Conservation (phyloP, 2,888 invertebrate genomes). For the Sarcophaga rosellei region DNA sequence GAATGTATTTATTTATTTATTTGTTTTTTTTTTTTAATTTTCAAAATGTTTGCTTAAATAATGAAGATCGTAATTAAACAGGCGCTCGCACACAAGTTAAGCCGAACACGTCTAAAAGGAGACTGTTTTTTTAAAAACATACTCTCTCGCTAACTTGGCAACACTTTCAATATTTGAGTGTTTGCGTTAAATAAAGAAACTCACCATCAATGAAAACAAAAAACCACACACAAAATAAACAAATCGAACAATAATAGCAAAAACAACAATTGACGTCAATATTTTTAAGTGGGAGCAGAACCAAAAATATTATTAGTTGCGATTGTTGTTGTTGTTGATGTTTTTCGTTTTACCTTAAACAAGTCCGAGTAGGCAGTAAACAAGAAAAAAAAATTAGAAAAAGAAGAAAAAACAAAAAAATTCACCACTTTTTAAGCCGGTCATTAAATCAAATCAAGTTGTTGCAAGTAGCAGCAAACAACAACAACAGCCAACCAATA, state of each 20-base stretch:
- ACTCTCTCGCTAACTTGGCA: slow-evolving; percentile 6
- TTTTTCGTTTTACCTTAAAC: not conserved
- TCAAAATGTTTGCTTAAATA: not conserved
- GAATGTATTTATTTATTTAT: not conserved
- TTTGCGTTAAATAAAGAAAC: slow-evolving; percentile 32
- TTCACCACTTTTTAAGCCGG: slow-evolving; percentile 66
- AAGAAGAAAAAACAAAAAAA: slow-evolving; percentile 6
- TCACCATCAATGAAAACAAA: slow-evolving; percentile 55
- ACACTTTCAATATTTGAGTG: not conserved
- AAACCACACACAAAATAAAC: not conserved
- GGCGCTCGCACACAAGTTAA: slow-evolving; percentile 66
- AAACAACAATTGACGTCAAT: slow-evolving; percentile 9
- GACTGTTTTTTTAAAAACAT: slow-evolving; percentile 61
- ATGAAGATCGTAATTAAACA: not conserved
- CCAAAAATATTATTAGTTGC: not conserved
- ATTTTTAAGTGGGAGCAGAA: not conserved
- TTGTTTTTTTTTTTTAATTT: not conserved
- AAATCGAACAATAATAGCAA: slow-evolving; percentile 25
- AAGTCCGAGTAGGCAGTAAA: not conserved
- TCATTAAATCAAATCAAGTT: slow-evolving; percentile 68
- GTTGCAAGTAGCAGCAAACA: slow-evolving; percentile 39
- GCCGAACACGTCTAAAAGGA: slow-evolving; percentile 71
- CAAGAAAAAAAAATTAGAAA: not conserved
- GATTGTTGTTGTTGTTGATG: not conserved
- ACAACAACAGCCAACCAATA: slow-evolving; percentile 22